Base-by-base conservation (phyloP, 1,140 invertebrate species). In the Magallana angulata region DNA sequence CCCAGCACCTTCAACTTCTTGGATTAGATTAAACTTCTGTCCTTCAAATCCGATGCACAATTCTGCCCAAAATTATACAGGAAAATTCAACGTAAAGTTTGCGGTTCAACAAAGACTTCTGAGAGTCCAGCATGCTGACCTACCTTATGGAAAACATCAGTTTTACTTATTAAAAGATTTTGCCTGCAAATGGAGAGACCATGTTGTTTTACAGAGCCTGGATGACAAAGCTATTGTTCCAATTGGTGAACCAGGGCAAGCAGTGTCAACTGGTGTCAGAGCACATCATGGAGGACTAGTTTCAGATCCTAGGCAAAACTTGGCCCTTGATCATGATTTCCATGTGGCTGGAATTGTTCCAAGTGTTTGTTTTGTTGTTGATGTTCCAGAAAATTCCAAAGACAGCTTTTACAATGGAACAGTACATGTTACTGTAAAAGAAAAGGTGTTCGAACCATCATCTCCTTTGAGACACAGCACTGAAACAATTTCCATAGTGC, bases 1-100 rank as follows among this genome's bases (percentile, higher is more conserved):
- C 18, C 18, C 18, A 24, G 18, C 18, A 24, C 18, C 18, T 24
- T 24, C 18, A 0, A 11, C 60, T 8, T 84, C 87, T 5, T 82
- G 80, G 82, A 71, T 90, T 7, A 58, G 85, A 56, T 76, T 85
- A 24, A 82, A 88, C 56, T 91, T 91, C 71, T 58, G 60, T 12
- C 89, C 90, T 3, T 16, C 11, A 48, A 86, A 82, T 85, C 87
- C 82, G 60, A 83, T n/a, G 24, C 7, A 80, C 12, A 87, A 58
- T 76, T 76, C 82, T 18, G 30, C 82, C 14, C 14, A 84, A 48
- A 87, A 76, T 12, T 80, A 87, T 24, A 84, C 86, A 36, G 82
- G 82, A 9, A 57, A 64, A 14, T 84, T 87, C 36, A 14, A 84
- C 59, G 24, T 87, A 6, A 84, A 87, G 57, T 87, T 76, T 24